phyloP scores from a whole-genome alignment of 2,888 invertebrate genomes.

The Conchocele bisecta region DNA sequence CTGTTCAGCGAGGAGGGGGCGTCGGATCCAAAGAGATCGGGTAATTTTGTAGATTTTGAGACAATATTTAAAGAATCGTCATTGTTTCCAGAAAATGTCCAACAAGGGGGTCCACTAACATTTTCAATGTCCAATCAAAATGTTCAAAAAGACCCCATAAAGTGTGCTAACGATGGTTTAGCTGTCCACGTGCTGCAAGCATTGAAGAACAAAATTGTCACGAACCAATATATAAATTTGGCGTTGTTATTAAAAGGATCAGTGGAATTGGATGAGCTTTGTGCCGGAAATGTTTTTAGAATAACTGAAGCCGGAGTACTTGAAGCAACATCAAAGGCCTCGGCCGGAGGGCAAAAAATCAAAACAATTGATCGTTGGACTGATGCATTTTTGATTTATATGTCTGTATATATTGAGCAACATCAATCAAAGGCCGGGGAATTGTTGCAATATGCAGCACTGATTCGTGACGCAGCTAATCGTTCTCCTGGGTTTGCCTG shows the following conservation, averaged over 20 bases:
- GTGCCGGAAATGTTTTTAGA: not conserved
- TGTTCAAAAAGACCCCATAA: too few relatives aligned
- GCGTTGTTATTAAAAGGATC: conserved; percentile 24
- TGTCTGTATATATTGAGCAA: not conserved
- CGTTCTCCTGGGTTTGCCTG: conserved; percentile 5
- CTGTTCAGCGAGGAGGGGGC: too few relatives aligned
- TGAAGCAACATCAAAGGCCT: conserved; percentile 7
- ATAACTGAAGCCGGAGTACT: not conserved
- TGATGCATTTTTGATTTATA: conserved; percentile 34
- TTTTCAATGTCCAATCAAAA: too few relatives aligned
- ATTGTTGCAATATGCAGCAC: too few relatives aligned
- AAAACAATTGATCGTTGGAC: conserved; percentile 27
- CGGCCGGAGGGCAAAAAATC: conserved; percentile 19
- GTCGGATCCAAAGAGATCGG: too few relatives aligned
- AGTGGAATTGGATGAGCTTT: conserved; percentile 7
- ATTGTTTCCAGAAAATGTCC: too few relatives aligned
- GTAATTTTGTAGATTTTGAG: too few relatives aligned
- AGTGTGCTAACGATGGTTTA: conserved; percentile 17
- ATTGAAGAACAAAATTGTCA: conserved; percentile 11
- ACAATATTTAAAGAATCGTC: too few relatives aligned
- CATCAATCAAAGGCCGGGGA: conserved; percentile 12
- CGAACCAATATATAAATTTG: conserved; percentile 27
- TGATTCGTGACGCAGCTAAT: conserved; percentile 20
- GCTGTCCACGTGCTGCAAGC: conserved; percentile 10
- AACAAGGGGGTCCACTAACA: too few relatives aligned